Evolutionary conservation across 2,113 vertebrate genomes (phyloP).

Genomic region (Benitochromis conjunctus): DNA sequence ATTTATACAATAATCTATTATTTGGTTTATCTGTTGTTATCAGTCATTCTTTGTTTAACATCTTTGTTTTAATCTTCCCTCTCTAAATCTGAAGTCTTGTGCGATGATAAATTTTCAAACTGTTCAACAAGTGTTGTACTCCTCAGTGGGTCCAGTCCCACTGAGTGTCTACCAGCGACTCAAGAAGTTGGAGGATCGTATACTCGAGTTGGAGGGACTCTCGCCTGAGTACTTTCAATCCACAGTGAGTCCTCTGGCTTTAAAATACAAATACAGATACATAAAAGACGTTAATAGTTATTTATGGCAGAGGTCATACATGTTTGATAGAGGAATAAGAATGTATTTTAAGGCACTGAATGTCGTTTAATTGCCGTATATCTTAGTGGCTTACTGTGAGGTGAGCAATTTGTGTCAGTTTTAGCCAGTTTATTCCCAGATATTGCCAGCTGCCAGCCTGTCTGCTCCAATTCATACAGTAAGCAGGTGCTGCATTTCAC

Average conservation of each 20-base stretch:
- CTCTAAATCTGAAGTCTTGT: background rate
- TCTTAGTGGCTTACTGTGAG: background rate
- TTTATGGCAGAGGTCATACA: background rate
- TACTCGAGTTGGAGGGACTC: conserved; percentile 95
- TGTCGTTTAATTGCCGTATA: background rate
- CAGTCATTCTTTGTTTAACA: background rate
- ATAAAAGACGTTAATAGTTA: background rate
- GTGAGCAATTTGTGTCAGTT: background rate
- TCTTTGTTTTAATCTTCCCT: background rate
- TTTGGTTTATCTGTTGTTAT: background rate
- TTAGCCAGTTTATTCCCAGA: background rate
- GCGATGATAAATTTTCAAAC: background rate
- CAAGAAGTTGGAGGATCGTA: conserved; percentile 95
- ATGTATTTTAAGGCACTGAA: background rate
- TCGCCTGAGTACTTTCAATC: conserved; percentile 97
- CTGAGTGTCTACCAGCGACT: conserved; percentile 92
- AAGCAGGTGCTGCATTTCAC: background rate
- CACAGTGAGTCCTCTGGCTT: conserved; percentile 76
- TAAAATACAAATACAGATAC: background rate
- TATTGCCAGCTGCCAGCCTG: background rate
- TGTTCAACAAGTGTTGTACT: background rate
- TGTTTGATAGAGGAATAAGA: background rate
- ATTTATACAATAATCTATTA: background rate
- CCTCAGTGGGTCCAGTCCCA: conserved; percentile 87
- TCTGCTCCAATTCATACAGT: background rate